Percentiles rank a stretch among this genome's conserved stretches.
These are phyloP conservation scores for Drymodes brunneopygia DNA, from an alignment of 2,113 vertebrate species.

Conservation along the genomic window DNA sequence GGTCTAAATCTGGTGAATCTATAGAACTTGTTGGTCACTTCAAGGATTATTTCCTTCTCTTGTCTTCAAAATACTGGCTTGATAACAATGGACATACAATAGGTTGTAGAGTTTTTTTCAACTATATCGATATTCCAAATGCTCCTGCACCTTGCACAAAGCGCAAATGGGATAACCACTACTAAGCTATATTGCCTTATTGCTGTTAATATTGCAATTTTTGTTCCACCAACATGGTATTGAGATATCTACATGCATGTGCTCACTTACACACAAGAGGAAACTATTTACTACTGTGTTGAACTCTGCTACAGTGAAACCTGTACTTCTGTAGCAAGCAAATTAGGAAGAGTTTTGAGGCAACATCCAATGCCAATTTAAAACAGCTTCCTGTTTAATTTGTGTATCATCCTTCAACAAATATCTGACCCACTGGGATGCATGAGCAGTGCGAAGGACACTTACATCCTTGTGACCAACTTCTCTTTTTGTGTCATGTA, in stretches of 20 bases:
- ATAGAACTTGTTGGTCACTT: not conserved
- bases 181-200: not conserved
- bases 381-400: constrained; percentile 53
- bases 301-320: not conserved
- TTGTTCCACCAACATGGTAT: not conserved
- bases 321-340: constrained; percentile 43
- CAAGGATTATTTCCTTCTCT: not conserved
- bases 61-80: not conserved
- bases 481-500: constrained; percentile 2
- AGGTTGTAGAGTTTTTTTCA: not conserved
- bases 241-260: not conserved
- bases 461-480: constrained; percentile 40
- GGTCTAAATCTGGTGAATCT: not conserved
- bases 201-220: not conserved
- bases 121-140: not conserved
- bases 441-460: constrained; percentile 41
- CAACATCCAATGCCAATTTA: constrained; percentile 15
- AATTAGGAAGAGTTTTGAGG: constrained; percentile 60
- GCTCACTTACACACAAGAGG: not conserved
- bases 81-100: not conserved
- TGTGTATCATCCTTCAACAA: constrained; percentile 61
- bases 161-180: not conserved
- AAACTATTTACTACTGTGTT: not conserved
- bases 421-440: constrained; percentile 14
- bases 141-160: not conserved